Evolutionary conservation across 2,797 vertebrate genomes (phyloP).

Genomic region (Ctenopoma multispine): DNA sequence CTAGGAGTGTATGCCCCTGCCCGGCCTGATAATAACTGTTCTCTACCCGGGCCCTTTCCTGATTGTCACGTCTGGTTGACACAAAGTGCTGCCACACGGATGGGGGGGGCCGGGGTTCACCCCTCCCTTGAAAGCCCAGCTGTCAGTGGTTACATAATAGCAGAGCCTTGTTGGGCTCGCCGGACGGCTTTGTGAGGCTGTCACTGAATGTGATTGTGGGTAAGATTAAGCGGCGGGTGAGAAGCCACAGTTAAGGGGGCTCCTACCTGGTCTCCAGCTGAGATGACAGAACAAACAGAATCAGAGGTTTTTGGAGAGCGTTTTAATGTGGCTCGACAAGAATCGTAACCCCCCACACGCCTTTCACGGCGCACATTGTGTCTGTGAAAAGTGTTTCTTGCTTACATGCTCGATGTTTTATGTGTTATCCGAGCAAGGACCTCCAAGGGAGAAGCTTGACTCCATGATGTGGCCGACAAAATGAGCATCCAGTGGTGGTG

Average conservation of each 20-base stretch:
- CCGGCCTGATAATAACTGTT: conserved; percentile 69
- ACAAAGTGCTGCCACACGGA: conserved; percentile 84
- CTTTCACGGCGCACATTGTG: conserved; percentile 66
- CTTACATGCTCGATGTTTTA: conserved; percentile 67
- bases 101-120: conserved; percentile 79
- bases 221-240: conserved; percentile 85
- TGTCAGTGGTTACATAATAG: conserved; percentile 88
- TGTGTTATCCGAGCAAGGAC: conserved; percentile 61
- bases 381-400: conserved; percentile 50
- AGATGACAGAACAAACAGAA: conserved; percentile 74
- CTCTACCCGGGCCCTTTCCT: conserved; percentile 69
- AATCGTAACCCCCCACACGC: conserved; percentile 26
- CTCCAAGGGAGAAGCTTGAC: conserved; percentile 51
- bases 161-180: conserved; percentile 82
- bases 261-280: conserved; percentile 84
- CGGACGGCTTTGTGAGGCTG: conserved; percentile 84
- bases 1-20: conserved; percentile 46
- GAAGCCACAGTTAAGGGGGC: conserved; percentile 78
- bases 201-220: conserved; percentile 84
- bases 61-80: conserved; percentile 82
- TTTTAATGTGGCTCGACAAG: conserved; percentile 65
- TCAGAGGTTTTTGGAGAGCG: conserved; percentile 56
- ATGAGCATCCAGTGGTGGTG: conserved; percentile 37
- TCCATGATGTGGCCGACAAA: conserved; percentile 35
- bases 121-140: conserved; percentile 84